Percentiles rank a stretch among this genome's conserved stretches.
Conservation (phyloP, 2,888 invertebrate species). For the Poecilobothrus nobilitatus region DNA sequence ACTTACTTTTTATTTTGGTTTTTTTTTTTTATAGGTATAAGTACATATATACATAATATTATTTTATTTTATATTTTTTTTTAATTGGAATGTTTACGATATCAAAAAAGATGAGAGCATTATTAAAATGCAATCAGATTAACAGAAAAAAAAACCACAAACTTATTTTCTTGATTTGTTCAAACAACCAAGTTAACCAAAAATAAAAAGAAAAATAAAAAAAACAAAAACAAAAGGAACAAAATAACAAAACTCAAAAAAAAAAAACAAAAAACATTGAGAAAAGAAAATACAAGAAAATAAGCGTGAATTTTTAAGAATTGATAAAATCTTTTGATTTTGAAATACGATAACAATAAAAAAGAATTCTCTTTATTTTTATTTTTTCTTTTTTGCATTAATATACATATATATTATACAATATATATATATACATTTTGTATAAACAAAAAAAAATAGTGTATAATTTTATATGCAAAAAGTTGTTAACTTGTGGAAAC, state of each 20-base stretch:
- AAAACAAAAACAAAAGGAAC: background rate
- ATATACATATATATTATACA: too few relatives aligned
- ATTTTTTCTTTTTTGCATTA: background rate
- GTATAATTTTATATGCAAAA: conserved; percentile 20
- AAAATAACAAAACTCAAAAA: too few relatives aligned
- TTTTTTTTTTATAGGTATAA: too few relatives aligned
- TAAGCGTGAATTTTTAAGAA: conserved; percentile 6
- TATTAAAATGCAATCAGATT: conserved; percentile 6
- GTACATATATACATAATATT: too few relatives aligned
- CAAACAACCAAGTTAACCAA: background rate
- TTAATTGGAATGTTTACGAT: conserved; percentile 6
- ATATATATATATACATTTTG: too few relatives aligned
- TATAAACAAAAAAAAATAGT: conserved; percentile 2
- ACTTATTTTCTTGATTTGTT: background rate
- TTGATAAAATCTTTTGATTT: conserved; percentile 22
- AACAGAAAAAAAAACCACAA: background rate
- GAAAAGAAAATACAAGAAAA: conserved; percentile 6
- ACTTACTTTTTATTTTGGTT: background rate
- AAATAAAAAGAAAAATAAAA: background rate
- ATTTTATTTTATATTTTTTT: too few relatives aligned
- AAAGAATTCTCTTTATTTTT: conserved; percentile 23
- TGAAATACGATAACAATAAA: conserved; percentile 28
- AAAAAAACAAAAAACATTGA: background rate
- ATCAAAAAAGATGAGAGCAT: conserved; percentile 6
- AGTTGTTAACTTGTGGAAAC: conserved; percentile 11